Evolutionary conservation across 2,797 vertebrate species (phyloP), one percentile per base, ranked within the genome.

Genomic region (Cuniculus paca): DNA sequence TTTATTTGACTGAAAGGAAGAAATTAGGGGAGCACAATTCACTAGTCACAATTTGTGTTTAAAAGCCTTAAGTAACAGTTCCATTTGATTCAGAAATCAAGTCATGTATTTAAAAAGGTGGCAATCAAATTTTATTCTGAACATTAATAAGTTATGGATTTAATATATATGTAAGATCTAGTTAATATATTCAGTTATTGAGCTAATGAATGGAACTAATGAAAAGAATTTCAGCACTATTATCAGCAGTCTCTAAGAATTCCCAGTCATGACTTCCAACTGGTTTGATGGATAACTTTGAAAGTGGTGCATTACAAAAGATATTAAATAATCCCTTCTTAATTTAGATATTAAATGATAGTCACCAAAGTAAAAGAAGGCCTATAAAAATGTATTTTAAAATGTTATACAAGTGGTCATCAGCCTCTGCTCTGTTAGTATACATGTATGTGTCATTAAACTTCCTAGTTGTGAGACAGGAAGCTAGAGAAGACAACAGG

Each of bases 201-300:
- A 97, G 90, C 80, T 97, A 97, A 97, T 97, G 97, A 97, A 90
- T 91, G 95, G 95, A 97, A 96, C 92, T 97, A 98, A 97, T 97
- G 96, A 96, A 96, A 93, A 95, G 80, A 95, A 96, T 90, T 97
- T 96, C 94, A 95, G 63, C 61, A 91, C 60, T 0, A 0, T 94
- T 92, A 91, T 89, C 82, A 93, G 68, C 28, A 72, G 77, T 91
- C 93, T 96, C 85, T 93, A 82, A 92, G 60, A 97, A 96, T 94
- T 97, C 95, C 83, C 72, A 96, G 48, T 80, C 50, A 93, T 0
- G 50, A 91, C 77, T 97, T 97, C 83, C 87, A 93, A 94, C 86
- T 88, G 84, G 34, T 95, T 97, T 97, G 96, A 97, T 88, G 78
- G 88, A 96, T 97, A 88, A 92, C 65, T 94, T 16, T 83, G 52